These are phyloP conservation scores for Papilio dardanus DNA, from an alignment of 1,140 invertebrate species.

Conservation along the genomic window DNA sequence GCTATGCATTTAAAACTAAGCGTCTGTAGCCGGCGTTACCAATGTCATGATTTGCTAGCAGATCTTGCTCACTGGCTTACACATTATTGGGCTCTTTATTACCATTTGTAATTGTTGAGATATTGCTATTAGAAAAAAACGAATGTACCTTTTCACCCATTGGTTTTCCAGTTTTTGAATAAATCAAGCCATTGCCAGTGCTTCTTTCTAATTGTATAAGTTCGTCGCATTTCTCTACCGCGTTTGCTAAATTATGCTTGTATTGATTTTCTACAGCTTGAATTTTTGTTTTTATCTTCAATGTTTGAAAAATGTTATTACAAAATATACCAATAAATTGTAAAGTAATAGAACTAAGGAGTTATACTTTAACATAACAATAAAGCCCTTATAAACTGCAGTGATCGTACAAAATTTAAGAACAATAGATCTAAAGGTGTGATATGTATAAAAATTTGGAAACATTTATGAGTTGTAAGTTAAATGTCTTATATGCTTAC, in stretches of 20 bases:
- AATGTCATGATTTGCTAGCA: neutral
- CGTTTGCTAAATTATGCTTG: constrained; percentile 52
- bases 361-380: no score
- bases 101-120: neutral
- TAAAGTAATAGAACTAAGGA: no score
- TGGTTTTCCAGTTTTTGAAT: constrained; percentile 74
- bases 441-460: no score
- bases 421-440: no score
- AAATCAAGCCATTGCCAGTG: constrained; percentile 71
- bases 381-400: no score
- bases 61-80: neutral
- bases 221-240: constrained; percentile 63
- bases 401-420: no score
- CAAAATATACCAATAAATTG: no score
- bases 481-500: constrained; percentile 49
- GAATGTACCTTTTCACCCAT: constrained; percentile 74
- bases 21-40: no score
- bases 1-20: no score
- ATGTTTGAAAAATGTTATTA: no score
- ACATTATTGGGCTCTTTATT: neutral
- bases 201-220: constrained; percentile 63
- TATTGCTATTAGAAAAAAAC: neutral
- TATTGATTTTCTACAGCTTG: constrained; percentile 56
- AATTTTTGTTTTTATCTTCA: constrained; percentile 69
- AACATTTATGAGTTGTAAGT: no score